Base-by-base conservation (phyloP, 1,140 invertebrate genomes). In the Coptotermes formosanus region DNA sequence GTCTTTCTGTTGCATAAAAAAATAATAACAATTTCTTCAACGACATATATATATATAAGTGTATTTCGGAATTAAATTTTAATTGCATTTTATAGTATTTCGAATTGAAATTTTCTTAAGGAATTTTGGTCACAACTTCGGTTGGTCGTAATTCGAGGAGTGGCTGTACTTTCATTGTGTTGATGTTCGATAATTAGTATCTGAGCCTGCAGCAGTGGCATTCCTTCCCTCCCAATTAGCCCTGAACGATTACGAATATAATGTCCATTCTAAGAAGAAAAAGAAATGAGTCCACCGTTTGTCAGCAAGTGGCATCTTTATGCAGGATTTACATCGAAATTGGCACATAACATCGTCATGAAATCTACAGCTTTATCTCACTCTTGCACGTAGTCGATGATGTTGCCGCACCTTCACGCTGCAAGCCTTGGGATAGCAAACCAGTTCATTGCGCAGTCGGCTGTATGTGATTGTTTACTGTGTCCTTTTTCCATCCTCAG, bases 401-500 rank as follows among this genome's bases (percentile, higher is more conserved):
- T 30, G n/a, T 30, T 75, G 64, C 64, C 64, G n/a, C 64, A 30
- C 64, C 64, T 55, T 7, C 64, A 25, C 64, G 6, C 6, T n/a
- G 64, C 25, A 75, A 75, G 64, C 64, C 64, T 75, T 30, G 64
- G 64, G 64, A 75, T 11, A 75, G 19, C 25, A 75, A 75, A 75
- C 64, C 64, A 75, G 64, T 75, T 30, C 25, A 30, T 9, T 75
- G 64, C n/a, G 25, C 64, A 75, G 64, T 30, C 4, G 14, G 45
- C 45, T 16, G 45, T 23, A 9, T 30, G 64, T 75, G 64, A 30
- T 30, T 75, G 64, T 30, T 30, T 75, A 2, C 64, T 25, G n/a
- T 75, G 19, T 75, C 64, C 64, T 30, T 75, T 64, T 75, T 75
- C 64, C 64, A 75, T 75, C 25, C 64, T 75, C n/a, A n/a, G n/a